Conservation (phyloP, 2,797 vertebrate species). For the Labeo calbasu region DNA sequence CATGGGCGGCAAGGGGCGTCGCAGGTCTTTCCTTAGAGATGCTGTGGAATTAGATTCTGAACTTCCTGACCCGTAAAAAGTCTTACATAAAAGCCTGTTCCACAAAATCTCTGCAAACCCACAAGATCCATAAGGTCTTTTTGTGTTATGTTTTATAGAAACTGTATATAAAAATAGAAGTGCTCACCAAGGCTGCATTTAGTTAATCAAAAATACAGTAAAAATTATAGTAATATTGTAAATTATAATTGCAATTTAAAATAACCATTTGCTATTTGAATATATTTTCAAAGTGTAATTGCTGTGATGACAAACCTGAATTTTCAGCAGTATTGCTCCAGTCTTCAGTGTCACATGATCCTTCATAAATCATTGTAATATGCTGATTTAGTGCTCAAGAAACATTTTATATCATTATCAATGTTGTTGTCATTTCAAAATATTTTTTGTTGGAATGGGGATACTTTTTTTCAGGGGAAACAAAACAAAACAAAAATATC, state of each 20-base stretch:
- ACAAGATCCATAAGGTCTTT: not conserved
- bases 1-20: constrained; percentile 10
- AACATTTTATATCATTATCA: no score
- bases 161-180: not conserved
- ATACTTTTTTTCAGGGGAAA: no score
- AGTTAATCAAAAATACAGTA: not conserved
- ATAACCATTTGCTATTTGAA: not conserved
- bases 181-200: not conserved
- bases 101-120: not conserved
- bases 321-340: not conserved
- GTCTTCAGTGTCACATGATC: no score
- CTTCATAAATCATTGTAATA: no score
- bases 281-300: not conserved
- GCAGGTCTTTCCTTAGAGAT: constrained; percentile 12
- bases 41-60: constrained; percentile 43
- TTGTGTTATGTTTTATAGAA: not conserved
- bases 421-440: not conserved
- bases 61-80: constrained; percentile 41
- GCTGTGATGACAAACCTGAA: not conserved
- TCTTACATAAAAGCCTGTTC: constrained; percentile 32
- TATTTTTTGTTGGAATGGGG: no score
- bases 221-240: not conserved
- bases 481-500: no score
- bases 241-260: not conserved
- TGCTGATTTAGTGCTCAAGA: no score